Evolutionary conservation across 2,113 vertebrate genomes (phyloP).

Genomic region (Sialia sialis): DNA sequence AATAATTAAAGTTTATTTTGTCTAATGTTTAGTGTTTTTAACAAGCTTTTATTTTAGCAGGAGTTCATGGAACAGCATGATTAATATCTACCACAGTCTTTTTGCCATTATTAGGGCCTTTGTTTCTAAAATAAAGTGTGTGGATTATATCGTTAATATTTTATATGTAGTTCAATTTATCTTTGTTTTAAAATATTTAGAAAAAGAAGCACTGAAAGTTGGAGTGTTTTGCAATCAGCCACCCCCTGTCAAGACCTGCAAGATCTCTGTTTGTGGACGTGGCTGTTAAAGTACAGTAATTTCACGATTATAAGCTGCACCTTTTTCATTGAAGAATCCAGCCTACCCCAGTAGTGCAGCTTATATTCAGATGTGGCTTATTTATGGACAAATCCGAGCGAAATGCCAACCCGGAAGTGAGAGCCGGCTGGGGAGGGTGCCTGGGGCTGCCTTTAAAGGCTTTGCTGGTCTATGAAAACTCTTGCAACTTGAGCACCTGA

Average conservation of each 20-base stretch:
- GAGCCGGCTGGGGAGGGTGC: too few species aligned
- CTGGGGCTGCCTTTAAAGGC: too few species aligned
- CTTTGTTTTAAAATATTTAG: background rate
- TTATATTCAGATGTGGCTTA: too few species aligned
- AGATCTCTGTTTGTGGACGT: background rate
- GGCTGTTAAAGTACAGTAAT: accelerated
- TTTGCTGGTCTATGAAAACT: too few species aligned
- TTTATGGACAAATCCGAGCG: too few species aligned
- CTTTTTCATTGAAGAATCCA: too few species aligned
- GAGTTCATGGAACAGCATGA: background rate
- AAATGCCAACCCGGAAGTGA: too few species aligned
- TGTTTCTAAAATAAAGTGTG: background rate
- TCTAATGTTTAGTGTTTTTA: background rate
- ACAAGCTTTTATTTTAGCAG: background rate
- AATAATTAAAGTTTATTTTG: background rate
- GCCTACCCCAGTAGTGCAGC: too few species aligned
- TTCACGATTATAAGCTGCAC: too few species aligned
- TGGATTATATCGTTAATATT: background rate
- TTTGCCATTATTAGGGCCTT: background rate
- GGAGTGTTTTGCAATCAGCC: background rate
- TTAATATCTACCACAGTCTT: background rate
- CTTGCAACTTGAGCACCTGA: too few species aligned
- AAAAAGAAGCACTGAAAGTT: background rate
- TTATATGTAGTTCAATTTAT: background rate
- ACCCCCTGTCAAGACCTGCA: background rate